Conservation (phyloP, 2,113 vertebrate genomes). For the Catharus bicknelli region DNA sequence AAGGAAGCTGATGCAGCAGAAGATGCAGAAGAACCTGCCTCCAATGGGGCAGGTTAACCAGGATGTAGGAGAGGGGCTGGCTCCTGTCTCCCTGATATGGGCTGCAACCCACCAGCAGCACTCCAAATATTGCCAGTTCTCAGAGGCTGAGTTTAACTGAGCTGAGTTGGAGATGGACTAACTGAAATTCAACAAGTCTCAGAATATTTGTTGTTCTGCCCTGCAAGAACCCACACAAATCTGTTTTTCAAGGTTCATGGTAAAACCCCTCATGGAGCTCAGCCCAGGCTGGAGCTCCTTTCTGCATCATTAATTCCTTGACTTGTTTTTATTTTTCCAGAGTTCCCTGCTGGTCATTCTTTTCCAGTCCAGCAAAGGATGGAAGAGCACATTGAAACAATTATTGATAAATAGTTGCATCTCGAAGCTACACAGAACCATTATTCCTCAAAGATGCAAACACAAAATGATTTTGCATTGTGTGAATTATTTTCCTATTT, state of each 20-base stretch:
- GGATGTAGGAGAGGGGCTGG: neutral
- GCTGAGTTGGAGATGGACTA: accelerated
- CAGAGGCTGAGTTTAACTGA: neutral
- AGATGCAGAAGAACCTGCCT: neutral
- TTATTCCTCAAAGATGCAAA: neutral
- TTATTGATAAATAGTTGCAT: slow-evolving; percentile 25
- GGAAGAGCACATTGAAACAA: neutral
- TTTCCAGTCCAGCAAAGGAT: neutral
- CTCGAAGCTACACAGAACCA: slow-evolving; percentile 1
- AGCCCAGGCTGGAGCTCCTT: neutral
- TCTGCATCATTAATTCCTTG: neutral
- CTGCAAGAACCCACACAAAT: neutral
- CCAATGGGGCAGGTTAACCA: neutral
- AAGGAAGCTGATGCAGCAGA: neutral
- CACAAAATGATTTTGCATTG: slow-evolving; percentile 48
- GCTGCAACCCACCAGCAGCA: neutral
- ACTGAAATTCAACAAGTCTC: neutral
- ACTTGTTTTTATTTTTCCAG: slow-evolving; percentile 8
- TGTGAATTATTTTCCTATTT: slow-evolving; percentile 80
- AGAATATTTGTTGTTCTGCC: neutral
- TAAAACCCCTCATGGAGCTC: neutral
- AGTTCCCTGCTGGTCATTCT: neutral
- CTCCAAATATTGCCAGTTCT: neutral
- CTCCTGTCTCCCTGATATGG: neutral
- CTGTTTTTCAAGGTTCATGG: neutral